phyloP scores from a whole-genome alignment of 2,113 vertebrate species.

The Alligator sinensis region DNA sequence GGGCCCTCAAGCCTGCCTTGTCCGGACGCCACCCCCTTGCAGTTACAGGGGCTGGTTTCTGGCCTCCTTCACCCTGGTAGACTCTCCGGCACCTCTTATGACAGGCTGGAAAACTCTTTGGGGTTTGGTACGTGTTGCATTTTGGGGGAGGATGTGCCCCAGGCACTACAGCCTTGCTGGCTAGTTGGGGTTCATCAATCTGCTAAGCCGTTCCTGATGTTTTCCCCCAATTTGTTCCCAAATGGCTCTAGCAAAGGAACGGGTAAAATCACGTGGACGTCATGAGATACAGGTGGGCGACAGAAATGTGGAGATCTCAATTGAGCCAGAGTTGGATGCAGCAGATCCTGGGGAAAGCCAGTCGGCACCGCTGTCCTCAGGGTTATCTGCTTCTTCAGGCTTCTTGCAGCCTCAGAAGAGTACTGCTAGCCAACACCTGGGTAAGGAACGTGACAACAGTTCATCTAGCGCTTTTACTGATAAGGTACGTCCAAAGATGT shows the following conservation, averaged over 20 bases:
- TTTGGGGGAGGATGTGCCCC: no score
- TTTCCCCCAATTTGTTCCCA: not conserved
- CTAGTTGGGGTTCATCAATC: not conserved
- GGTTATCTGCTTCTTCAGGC: fast-evolving
- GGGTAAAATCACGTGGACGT: not conserved
- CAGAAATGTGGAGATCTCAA: not conserved
- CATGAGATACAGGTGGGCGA: not conserved
- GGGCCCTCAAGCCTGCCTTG: not conserved
- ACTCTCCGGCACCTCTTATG: no score
- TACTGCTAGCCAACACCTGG: not conserved
- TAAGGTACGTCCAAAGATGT: slow-evolving; percentile 24
- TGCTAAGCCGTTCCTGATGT: not conserved
- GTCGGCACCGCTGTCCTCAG: fast-evolving
- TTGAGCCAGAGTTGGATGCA: not conserved
- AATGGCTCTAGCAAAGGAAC: slow-evolving; percentile 26
- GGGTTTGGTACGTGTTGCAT: no score
- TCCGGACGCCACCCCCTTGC: fast-evolving
- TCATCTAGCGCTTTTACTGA: not conserved
- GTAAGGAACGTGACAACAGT: fast-evolving
- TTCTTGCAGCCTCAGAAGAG: not conserved
- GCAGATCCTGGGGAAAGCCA: fast-evolving
- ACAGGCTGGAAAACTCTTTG: no score
- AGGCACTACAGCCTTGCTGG: no score
- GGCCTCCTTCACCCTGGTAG: no score
- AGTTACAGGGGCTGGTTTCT: not conserved